These are phyloP conservation scores for Drosophila anomelani DNA, from an alignment of 2,888 invertebrate genomes.

Conservation along the genomic window DNA sequence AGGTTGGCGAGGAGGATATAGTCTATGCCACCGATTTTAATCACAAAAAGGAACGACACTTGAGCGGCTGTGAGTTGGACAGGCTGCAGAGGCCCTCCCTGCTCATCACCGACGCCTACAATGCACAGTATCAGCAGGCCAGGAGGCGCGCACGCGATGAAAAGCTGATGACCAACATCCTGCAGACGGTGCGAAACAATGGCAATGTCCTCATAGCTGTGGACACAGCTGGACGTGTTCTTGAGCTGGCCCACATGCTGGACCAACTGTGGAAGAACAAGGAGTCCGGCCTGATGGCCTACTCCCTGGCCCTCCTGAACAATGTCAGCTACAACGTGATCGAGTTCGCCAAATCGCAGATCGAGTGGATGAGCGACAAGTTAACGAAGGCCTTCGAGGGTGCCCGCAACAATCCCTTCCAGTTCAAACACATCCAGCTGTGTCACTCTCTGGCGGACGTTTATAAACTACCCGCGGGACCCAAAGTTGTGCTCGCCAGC, in stretches of 20 bases:
- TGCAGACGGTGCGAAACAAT: constrained; percentile 95
- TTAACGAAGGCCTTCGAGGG: constrained; percentile 96
- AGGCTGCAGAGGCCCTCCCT: constrained; percentile 95
- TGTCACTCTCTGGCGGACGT: constrained; percentile 97
- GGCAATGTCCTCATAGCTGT: constrained; percentile 98
- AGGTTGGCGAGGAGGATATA: constrained; percentile 99
- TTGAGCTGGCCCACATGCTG: constrained; percentile 98
- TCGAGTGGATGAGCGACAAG: constrained; percentile 99
- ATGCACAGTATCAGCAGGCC: constrained; percentile 96
- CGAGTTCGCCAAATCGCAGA: constrained; percentile 99
- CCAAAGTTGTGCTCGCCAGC: constrained; percentile 97
- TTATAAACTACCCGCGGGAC: constrained; percentile 91
- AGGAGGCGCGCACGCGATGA: constrained; percentile 96
- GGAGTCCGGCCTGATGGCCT: constrained; percentile 97
- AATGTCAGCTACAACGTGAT: constrained; percentile 99
- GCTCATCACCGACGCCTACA: constrained; percentile 97
- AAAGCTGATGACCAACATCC: constrained; percentile 97
- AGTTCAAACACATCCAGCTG: constrained; percentile 95
- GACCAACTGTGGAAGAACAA: constrained; percentile 97
- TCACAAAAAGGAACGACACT: constrained; percentile 98
- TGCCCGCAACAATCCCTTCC: constrained; percentile 97
- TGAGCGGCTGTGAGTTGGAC: constrained; percentile 98
- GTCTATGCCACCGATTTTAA: constrained; percentile 99
- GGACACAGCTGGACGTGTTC: constrained; percentile 97
- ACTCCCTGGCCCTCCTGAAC: constrained; percentile 96